Conservation (phyloP, 2,113 vertebrate species). For the Passer montanus region DNA sequence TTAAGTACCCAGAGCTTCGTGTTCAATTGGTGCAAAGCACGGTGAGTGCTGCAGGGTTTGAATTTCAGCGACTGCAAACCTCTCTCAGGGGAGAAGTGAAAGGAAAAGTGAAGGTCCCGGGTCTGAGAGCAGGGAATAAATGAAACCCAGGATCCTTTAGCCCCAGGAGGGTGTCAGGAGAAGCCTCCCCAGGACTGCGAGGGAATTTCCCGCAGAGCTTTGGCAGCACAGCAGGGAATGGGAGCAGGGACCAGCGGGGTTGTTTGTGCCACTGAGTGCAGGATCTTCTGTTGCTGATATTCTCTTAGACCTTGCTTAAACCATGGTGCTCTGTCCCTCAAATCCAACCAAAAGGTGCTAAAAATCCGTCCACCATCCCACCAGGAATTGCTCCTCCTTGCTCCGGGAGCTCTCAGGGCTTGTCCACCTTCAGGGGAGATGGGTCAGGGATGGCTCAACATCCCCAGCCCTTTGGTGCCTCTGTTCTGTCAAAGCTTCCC, state of each 20-base stretch:
- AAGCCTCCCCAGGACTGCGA: background rate
- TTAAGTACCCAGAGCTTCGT: background rate
- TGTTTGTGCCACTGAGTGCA: background rate
- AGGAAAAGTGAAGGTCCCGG: background rate
- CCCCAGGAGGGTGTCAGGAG: background rate
- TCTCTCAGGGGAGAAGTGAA: background rate
- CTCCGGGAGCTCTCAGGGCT: accelerated
- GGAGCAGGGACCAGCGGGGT: background rate
- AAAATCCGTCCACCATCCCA: background rate
- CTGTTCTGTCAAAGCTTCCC: background rate
- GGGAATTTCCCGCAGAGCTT: background rate
- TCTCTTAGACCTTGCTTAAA: background rate
- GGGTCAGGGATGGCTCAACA: background rate
- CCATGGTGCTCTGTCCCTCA: accelerated
- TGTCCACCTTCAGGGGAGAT: accelerated
- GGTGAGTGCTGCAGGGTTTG: slow-evolving; percentile 16
- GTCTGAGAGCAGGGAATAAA: background rate
- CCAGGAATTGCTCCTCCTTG: accelerated
- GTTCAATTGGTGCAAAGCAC: slow-evolving; percentile 3
- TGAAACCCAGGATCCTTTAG: background rate
- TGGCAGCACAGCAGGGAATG: background rate
- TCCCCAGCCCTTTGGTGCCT: background rate
- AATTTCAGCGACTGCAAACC: background rate
- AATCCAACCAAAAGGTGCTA: background rate
- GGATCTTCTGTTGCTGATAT: background rate